Evolutionary conservation across 1,140 invertebrate genomes (phyloP), one percentile per base, ranked within the genome.

Genomic region (Drosophila nigrodunni): DNA sequence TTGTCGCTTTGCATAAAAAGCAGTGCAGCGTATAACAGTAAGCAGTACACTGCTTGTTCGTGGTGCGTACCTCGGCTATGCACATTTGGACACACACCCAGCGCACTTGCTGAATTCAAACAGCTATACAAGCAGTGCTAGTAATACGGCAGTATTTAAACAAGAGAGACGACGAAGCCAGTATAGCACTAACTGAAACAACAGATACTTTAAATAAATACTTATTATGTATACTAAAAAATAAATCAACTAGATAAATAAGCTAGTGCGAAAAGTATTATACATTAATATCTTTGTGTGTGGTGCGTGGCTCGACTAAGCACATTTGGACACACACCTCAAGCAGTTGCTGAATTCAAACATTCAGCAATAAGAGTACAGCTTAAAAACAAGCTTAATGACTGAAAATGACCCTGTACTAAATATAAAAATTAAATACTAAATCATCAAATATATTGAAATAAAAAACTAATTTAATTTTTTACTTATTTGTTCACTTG

Each of bases 281-380:
- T 21, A 21, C 18, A 21, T 21, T 21, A 21, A 21, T 21, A 2
- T 21, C 18, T 21, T 2, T 1, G 18, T 50, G 30, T 25, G 2
- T 8, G 64, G 41, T 47, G n/a, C n/a, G 13, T 67, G 64, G 7
- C 54, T 9, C 5, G 2, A n/a, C 64, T 67, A 39, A 39, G 10
- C 10, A 1, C 1, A 43, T 10, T 55, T 55, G 13, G 7, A 25
- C n/a, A 47, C 43, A 59, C 43, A 59, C 39, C 55, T 7, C 1
- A 1, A 21, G 5, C 2, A 8, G 7, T n/a, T 7, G n/a, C 34
- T 47, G 25, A 52, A 52, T 49, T 21, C 7, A 13, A n/a, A 52
- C n/a, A 18, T 0, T 9, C 13, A 43, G 8, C 41, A n/a, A 6
- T 1, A 49, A 49, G 25, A n/a, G n/a, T n/a, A 4, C 25, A 5